Evolutionary conservation across 2,888 invertebrate species (phyloP).

Genomic region (Caenorhabditis auriculariae): DNA sequence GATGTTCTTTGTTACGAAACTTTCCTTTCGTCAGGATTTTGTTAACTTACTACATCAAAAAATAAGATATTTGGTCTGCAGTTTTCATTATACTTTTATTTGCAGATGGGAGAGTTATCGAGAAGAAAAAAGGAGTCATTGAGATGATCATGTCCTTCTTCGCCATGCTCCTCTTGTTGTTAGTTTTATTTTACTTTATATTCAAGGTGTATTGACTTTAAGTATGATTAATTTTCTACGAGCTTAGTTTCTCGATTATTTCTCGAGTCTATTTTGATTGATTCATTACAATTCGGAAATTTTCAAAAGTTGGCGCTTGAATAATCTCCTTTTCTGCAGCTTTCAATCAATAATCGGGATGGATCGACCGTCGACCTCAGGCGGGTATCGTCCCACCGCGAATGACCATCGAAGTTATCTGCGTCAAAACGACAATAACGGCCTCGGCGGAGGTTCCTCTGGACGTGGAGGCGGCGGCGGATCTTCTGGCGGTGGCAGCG

Average conservation of each 20-base stretch:
- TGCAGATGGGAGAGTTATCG: no score
- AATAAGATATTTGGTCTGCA: no score
- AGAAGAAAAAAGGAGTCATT: no score
- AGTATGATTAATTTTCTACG: background rate
- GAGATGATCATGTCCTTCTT: slow-evolving; percentile 24
- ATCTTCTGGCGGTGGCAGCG: slow-evolving; percentile 7
- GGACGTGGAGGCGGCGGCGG: slow-evolving; percentile 23
- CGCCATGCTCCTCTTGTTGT: slow-evolving; percentile 28
- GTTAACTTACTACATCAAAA: no score
- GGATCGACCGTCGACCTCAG: slow-evolving; percentile 3
- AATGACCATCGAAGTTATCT: slow-evolving; percentile 25
- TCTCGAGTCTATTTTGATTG: background rate
- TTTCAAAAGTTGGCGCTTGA: background rate
- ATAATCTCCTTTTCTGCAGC: slow-evolving; percentile 16
- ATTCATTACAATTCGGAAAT: background rate
- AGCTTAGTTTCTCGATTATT: background rate
- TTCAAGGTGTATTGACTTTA: no score
- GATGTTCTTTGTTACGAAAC: no score
- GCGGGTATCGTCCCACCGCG: slow-evolving; percentile 7
- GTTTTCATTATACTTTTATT: no score
- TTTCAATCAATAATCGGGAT: slow-evolving; percentile 31
- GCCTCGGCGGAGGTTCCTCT: slow-evolving; percentile 13
- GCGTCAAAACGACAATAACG: slow-evolving; percentile 16
- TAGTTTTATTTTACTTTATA: slow-evolving; percentile 8
- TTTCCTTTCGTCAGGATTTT: no score